phyloP scores from a whole-genome alignment of 1,140 invertebrate species.

The Coelopa frigida region DNA sequence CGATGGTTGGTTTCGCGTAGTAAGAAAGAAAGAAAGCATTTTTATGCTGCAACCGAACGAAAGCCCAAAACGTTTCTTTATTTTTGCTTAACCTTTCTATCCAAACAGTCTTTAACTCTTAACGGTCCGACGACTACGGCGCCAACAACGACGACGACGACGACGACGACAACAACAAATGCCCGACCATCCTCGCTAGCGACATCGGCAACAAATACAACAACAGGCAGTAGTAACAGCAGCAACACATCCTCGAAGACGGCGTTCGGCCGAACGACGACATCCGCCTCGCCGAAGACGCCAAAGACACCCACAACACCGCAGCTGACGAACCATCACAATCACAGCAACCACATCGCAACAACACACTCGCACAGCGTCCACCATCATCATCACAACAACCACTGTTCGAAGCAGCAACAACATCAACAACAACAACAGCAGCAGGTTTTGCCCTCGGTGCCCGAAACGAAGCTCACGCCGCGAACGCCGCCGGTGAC shows the following conservation, averaged over 20 bases:
- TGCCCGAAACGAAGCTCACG: slow-evolving; percentile 31
- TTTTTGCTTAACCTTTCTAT: slow-evolving; percentile 17
- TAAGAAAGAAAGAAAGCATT: neutral
- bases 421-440: slow-evolving; percentile 3
- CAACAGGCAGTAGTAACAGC: slow-evolving; percentile 9
- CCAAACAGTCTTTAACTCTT: slow-evolving; percentile 36
- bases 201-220: slow-evolving; percentile 17
- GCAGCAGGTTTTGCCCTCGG: neutral
- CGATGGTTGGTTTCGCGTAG: too few species aligned
- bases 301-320: neutral
- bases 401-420: too few species aligned
- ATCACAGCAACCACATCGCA: neutral
- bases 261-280: neutral
- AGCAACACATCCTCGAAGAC: neutral
- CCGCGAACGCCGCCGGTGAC: slow-evolving; percentile 54
- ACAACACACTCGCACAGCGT: neutral
- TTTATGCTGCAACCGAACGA: neutral
- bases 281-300: neutral
- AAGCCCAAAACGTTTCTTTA: too few species aligned
- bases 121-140: slow-evolving; percentile 21
- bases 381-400: too few species aligned
- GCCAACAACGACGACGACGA: slow-evolving; percentile 14
- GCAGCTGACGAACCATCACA: neutral
- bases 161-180: slow-evolving; percentile 9
- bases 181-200: slow-evolving; percentile 17